Base-by-base conservation (phyloP, 2,113 vertebrate genomes). In the Lepisosteus oculatus region DNA sequence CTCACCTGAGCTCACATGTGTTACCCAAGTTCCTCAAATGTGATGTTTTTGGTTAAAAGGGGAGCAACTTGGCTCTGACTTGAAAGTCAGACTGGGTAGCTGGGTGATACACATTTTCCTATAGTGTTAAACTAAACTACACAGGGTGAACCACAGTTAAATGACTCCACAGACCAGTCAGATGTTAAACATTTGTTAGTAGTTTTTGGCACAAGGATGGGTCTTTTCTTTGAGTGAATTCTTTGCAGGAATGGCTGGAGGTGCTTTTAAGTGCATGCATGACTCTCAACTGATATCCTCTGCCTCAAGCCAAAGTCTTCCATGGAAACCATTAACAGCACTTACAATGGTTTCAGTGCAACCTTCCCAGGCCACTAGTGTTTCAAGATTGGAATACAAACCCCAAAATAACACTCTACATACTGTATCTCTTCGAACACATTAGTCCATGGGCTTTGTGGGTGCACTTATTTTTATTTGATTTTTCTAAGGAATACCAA, bases 261-360 rank as follows among this genome's bases (percentile, higher is more conserved):
- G 7, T 43, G 44, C 43, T 61, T 59, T n/a, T 62, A 66, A 43
- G 61, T 70, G 68, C 76, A 78, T 77, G 79, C 78, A 79, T 62
- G 59, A 64, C 74, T 74, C 71, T 77, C 66, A 75, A 76, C 73
- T 70, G 78, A 44, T 76, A 74, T 67, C 74, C n/a, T 77, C 75
- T 82, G 69, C 74, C 77, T 79, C 72, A 82, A 83, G 80, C 79
- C 78, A 83, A 85, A 84, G 71, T 55, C 72, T 68, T 76, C 69
- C 79, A 78, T 78, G 75, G 75, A 71, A 69, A 79, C 71, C 13
- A 17, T 68, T 42, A 72, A 70, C 57, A 68, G 3, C 45, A 62
- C 69, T 64, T 43, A 56, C 65, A 61, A 57, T 43, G 63, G 56
- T 54, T 45, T 57, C 73, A 63, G 6, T 14, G 72, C 65, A 63